A percentile compares a stretch with the other conserved stretches of the same genome.
Evolutionary conservation across 2,888 invertebrate species (phyloP).

Genomic region (Itoplectis maculator): DNA sequence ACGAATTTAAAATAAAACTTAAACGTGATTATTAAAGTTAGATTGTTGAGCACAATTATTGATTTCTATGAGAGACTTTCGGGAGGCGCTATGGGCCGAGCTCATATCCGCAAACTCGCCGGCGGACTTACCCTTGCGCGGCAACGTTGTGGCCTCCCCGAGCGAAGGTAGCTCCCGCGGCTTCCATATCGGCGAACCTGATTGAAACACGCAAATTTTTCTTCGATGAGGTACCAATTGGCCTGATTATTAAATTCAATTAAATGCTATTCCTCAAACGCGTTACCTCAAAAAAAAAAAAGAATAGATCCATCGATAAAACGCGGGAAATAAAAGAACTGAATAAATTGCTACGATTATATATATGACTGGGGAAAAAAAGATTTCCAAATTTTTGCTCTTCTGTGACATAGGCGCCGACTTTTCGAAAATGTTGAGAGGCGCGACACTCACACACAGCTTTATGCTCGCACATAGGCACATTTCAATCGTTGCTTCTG

Average conservation of each 20-base stretch:
- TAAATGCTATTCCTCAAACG: neutral
- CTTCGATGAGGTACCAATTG: constrained; percentile 49
- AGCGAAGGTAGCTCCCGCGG: constrained; percentile 92
- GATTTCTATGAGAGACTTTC: constrained; percentile 87
- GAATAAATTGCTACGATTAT: constrained; percentile 21
- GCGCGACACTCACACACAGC: constrained; percentile 48
- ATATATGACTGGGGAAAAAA: constrained; percentile 11
- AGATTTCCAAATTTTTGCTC: constrained; percentile 9
- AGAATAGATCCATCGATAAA: neutral
- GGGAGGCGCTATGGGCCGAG: constrained; percentile 86
- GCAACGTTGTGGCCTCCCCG: constrained; percentile 88
- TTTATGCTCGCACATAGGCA: constrained; percentile 40
- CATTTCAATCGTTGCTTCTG: constrained; percentile 34
- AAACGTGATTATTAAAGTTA: constrained; percentile 84
- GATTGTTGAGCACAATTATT: constrained; percentile 84
- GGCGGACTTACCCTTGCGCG: constrained; percentile 87
- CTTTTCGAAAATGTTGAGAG: constrained; percentile 62
- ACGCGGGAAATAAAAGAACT: constrained; percentile 19
- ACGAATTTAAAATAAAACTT: constrained; percentile 82
- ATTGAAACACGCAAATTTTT: constrained; percentile 69
- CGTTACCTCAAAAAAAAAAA: neutral
- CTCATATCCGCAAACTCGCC: constrained; percentile 85
- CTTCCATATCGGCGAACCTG: constrained; percentile 99
- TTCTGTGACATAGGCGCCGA: constrained; percentile 72
- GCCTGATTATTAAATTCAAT: constrained; percentile 42